Evolutionary conservation across 2,797 vertebrate species (phyloP).

Genomic region (Chloroceryle inda): DNA sequence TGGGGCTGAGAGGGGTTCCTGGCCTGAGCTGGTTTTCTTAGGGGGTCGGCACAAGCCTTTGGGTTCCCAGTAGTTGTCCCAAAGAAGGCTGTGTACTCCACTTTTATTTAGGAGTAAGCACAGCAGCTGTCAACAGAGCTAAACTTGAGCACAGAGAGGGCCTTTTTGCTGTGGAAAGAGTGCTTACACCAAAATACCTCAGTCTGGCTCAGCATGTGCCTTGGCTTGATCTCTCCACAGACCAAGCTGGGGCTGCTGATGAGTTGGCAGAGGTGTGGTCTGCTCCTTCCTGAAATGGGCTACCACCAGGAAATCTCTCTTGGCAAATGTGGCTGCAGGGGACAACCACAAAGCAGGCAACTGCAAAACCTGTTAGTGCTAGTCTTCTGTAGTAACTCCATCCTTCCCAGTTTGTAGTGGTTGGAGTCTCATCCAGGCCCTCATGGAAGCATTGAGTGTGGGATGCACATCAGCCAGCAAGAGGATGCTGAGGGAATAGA

Average conservation of each 20-base stretch:
- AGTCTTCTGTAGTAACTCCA: background rate
- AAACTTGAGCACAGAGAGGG: background rate
- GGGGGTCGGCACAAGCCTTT: background rate
- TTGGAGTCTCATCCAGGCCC: background rate
- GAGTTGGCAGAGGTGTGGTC: background rate
- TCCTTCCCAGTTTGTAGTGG: background rate
- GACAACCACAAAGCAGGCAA: background rate
- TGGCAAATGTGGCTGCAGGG: background rate
- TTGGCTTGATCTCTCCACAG: background rate
- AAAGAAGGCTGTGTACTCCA: background rate
- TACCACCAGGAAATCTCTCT: background rate
- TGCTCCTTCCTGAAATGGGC: background rate
- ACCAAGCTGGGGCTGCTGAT: background rate
- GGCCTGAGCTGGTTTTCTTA: background rate
- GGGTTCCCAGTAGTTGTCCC: background rate
- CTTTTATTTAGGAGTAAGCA: background rate
- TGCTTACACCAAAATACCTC: background rate
- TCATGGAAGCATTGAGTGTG: rapidly evolving
- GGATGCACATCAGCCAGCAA: background rate
- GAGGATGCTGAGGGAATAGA: background rate
- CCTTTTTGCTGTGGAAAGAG: background rate
- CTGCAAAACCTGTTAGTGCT: background rate
- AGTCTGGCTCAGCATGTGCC: background rate
- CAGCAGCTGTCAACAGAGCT: background rate
- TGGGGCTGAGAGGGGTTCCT: background rate